phyloP scores from a whole-genome alignment of 2,888 invertebrate genomes.

The Diarsia rubi region DNA sequence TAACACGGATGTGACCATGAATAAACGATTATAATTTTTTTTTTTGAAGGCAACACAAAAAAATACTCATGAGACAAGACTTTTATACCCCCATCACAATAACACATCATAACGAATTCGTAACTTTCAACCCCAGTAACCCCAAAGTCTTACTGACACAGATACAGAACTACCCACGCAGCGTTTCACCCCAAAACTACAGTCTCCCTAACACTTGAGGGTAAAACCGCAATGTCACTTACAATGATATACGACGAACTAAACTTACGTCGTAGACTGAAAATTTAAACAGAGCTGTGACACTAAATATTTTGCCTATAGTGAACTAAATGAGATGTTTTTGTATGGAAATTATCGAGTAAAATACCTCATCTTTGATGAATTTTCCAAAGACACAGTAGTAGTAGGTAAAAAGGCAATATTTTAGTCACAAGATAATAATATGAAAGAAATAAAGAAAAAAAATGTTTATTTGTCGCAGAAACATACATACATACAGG shows the following conservation, averaged over 20 bases:
- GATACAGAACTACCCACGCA: neutral
- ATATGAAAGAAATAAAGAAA: no score
- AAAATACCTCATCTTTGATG: neutral
- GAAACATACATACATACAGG: no score
- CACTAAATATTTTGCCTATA: constrained; percentile 20
- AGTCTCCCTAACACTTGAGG: constrained; percentile 29
- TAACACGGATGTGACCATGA: no score
- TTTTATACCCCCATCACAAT: neutral
- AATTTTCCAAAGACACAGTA: neutral
- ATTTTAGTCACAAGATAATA: no score
- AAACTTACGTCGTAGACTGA: constrained; percentile 55
- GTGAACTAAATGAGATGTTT: neutral
- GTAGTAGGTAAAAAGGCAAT: no score
- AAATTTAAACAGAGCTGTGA: constrained; percentile 54
- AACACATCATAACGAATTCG: neutral
- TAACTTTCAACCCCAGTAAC: neutral
- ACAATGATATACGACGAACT: constrained; percentile 39
- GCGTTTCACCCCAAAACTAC: constrained; percentile 5
- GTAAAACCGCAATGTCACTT: constrained; percentile 40
- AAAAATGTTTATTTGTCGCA: no score
- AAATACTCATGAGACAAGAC: neutral
- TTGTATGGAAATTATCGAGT: constrained; percentile 6
- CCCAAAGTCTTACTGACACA: neutral
- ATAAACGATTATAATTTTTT: no score
- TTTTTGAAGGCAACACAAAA: no score